These are phyloP conservation scores for Mesorhabditis spiculigera DNA, from an alignment of 2,888 invertebrate genomes.

Conservation along the genomic window DNA sequence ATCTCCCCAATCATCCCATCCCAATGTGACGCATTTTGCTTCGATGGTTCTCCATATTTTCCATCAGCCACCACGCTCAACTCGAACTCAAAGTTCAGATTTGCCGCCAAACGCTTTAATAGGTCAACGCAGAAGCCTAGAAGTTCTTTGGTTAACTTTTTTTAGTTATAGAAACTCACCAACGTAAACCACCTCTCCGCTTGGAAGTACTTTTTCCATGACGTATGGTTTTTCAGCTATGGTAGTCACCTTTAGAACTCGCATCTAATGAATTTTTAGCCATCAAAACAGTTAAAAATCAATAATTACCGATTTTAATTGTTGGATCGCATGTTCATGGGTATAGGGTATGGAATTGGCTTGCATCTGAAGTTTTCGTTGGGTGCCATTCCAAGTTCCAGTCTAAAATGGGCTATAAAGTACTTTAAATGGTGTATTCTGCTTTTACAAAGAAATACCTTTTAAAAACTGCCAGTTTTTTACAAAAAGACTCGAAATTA, in stretches of 20 bases:
- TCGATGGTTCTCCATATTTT: conserved; percentile 52
- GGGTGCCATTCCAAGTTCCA: conserved; percentile 40
- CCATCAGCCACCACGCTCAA: conserved; percentile 57
- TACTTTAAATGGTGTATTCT: not conserved
- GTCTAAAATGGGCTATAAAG: conserved; percentile 22
- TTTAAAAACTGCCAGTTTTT: no score
- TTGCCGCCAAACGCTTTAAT: conserved; percentile 62
- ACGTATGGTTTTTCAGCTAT: conserved; percentile 61
- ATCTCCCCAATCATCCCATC: conserved; percentile 58
- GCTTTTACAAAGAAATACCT: not conserved
- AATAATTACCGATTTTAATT: conserved; percentile 7
- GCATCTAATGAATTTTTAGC: conserved; percentile 20
- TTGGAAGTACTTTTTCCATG: conserved; percentile 48
- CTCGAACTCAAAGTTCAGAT: conserved; percentile 47
- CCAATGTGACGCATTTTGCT: conserved; percentile 46
- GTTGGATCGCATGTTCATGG: conserved; percentile 31
- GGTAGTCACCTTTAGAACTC: conserved; percentile 56
- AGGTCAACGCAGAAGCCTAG: conserved; percentile 77
- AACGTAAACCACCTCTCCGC: conserved; percentile 68
- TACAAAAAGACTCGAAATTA: no score
- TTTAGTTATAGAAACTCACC: conserved; percentile 60
- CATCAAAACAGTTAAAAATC: no score
- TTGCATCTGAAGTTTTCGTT: conserved; percentile 31
- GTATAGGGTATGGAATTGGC: conserved; percentile 39
- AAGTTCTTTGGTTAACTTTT: conserved; percentile 21